phyloP scores from a whole-genome alignment of 1,140 invertebrate species.

The Tribolium castaneum region DNA sequence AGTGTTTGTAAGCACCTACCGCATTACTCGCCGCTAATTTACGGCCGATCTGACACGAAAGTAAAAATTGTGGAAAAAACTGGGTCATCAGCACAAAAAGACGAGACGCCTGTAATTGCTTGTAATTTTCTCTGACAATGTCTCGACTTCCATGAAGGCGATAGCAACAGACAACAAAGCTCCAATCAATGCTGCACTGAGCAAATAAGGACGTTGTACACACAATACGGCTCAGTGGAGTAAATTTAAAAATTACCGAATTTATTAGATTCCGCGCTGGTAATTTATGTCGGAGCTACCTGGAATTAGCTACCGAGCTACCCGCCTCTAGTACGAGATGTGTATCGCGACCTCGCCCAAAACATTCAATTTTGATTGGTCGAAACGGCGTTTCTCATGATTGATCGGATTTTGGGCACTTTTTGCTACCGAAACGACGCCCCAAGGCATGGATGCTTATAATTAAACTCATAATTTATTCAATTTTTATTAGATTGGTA shows the following conservation, averaged over 20 bases:
- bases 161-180: not conserved
- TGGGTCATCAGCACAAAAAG: not conserved
- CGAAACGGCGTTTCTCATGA: not conserved
- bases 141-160: not conserved
- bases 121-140: not conserved
- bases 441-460: not conserved
- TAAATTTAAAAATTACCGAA: not conserved
- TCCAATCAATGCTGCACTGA: too few relatives aligned
- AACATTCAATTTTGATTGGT: not conserved
- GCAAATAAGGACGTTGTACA: too few relatives aligned
- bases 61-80: not conserved
- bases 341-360: not conserved
- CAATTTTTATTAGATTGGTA: not conserved
- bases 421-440: not conserved
- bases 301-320: not conserved
- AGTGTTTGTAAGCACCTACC: not conserved
- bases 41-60: not conserved
- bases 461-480: not conserved
- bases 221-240: not conserved
- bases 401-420: not conserved
- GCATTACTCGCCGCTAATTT: not conserved
- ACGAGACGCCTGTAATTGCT: not conserved
- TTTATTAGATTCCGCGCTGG: not conserved
- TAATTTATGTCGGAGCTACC: not conserved
- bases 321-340: not conserved